Evolutionary conservation across 1,140 invertebrate species (phyloP).

Genomic region (Drosophila arawakana): DNA sequence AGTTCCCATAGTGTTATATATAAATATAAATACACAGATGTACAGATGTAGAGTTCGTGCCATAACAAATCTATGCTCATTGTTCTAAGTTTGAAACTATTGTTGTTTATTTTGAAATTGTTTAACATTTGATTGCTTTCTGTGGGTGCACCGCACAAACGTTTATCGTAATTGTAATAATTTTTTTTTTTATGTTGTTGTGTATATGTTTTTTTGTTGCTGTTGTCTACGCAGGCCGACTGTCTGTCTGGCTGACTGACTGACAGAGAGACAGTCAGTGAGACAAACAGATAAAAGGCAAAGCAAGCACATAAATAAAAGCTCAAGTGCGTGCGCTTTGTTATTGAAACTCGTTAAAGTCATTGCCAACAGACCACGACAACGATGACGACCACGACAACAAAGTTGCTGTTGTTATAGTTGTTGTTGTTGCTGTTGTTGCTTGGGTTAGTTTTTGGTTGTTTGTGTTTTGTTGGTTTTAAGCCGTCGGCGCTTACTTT

Average conservation of each 20-base stretch:
- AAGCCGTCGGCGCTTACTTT: constrained; percentile 63
- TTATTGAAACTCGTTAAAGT: constrained; percentile 80
- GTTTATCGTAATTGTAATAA: constrained; percentile 80
- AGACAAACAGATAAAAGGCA: constrained; percentile 49
- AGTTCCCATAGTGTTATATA: constrained; percentile 38
- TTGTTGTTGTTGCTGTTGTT: constrained; percentile 5
- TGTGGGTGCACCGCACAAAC: constrained; percentile 31
- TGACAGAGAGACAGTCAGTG: constrained; percentile 8
- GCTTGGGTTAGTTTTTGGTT: constrained; percentile 13
- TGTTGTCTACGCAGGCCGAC: constrained; percentile 31
- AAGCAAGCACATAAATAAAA: constrained; percentile 73
- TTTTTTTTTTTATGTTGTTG: constrained; percentile 60
- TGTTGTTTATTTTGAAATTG: constrained; percentile 29
- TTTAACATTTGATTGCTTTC: constrained; percentile 47
- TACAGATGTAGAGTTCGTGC: constrained; percentile 5
- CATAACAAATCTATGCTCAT: constrained; percentile 33
- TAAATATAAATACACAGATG: not conserved
- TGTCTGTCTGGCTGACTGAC: constrained; percentile 13
- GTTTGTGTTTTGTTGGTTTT: constrained; percentile 46
- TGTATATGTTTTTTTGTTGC: constrained; percentile 37
- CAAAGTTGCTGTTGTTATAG: constrained; percentile 15
- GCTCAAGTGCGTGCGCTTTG: constrained; percentile 80
- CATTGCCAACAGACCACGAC: constrained; percentile 60
- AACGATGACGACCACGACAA: constrained; percentile 49
- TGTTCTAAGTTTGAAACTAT: constrained; percentile 29